Conservation (phyloP, 2,113 vertebrate species). For the Rhodinocichla rosea region DNA sequence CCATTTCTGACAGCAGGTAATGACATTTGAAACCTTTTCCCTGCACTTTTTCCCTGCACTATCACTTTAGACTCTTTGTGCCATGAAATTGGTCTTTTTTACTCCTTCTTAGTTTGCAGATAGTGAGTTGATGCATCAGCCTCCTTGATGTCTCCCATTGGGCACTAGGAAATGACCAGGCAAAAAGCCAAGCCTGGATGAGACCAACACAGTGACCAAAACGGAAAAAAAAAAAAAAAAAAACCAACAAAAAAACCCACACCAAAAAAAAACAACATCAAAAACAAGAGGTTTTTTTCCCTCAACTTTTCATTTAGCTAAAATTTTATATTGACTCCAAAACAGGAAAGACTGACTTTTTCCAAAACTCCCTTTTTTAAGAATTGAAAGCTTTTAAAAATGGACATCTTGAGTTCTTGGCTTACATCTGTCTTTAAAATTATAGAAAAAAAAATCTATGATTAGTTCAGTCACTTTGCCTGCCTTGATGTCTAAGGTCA, state of each 20-base stretch:
- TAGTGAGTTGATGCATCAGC: neutral
- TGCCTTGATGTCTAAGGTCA: neutral
- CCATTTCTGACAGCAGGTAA: conserved; percentile 12
- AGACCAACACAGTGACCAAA: neutral
- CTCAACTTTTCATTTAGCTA: neutral
- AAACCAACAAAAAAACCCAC: neutral
- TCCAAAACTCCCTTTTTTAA: neutral
- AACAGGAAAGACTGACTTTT: neutral
- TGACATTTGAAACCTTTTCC: neutral
- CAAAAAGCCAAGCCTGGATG: neutral
- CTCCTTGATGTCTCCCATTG: neutral
- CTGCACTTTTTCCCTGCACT: neutral
- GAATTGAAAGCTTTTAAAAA: neutral
- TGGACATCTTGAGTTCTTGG: neutral
- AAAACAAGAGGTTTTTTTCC: neutral
- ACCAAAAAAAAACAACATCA: neutral
- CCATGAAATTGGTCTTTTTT: neutral
- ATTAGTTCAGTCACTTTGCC: neutral
- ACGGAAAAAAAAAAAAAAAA: too few relatives aligned
- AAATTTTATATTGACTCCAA: neutral
- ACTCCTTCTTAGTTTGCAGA: neutral
- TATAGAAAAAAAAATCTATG: too few relatives aligned
- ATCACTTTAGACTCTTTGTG: neutral
- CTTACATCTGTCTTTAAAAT: neutral
- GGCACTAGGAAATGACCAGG: neutral